A percentile compares a stretch with the other conserved stretches of the same genome.
Evolutionary conservation across 2,888 invertebrate genomes (phyloP).

Genomic region (Allophyes oxyacanthae): DNA sequence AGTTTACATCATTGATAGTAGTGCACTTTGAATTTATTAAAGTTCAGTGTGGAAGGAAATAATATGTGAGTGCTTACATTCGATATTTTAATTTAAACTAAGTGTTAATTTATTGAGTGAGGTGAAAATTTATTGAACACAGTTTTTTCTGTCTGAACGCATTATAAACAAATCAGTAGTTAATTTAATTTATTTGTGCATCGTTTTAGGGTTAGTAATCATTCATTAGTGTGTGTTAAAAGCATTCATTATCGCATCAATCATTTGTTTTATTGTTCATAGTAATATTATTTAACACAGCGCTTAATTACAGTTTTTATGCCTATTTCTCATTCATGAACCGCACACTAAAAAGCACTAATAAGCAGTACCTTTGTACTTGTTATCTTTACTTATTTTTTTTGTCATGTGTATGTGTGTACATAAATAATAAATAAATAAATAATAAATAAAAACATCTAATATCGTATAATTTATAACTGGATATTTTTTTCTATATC

Average conservation of each 20-base stretch:
- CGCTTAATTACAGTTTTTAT: not conserved
- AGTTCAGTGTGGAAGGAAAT: conserved; percentile 40
- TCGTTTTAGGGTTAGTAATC: conserved; percentile 3
- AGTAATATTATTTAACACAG: conserved; percentile 10
- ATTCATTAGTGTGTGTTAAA: conserved; percentile 8
- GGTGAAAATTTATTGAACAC: conserved; percentile 23
- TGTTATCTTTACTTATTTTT: no score
- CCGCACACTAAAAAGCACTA: no score
- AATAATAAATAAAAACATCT: no score
- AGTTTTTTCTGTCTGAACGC: conserved; percentile 14
- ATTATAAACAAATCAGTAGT: conserved; percentile 1
- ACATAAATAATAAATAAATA: no score
- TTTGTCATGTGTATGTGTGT: no score
- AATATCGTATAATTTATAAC: no score
- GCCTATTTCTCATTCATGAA: no score
- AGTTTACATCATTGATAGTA: conserved; percentile 49
- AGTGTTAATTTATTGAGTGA: conserved; percentile 37
- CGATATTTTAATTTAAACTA: conserved; percentile 46
- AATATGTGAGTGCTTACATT: conserved; percentile 42
- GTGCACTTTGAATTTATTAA: conserved; percentile 47
- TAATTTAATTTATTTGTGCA: not conserved
- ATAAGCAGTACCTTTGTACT: no score
- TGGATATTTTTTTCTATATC: no score
- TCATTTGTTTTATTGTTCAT: conserved; percentile 17
- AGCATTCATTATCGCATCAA: not conserved